Base-by-base conservation (phyloP, 2,888 invertebrate species). In the Stramonita haemastoma region DNA sequence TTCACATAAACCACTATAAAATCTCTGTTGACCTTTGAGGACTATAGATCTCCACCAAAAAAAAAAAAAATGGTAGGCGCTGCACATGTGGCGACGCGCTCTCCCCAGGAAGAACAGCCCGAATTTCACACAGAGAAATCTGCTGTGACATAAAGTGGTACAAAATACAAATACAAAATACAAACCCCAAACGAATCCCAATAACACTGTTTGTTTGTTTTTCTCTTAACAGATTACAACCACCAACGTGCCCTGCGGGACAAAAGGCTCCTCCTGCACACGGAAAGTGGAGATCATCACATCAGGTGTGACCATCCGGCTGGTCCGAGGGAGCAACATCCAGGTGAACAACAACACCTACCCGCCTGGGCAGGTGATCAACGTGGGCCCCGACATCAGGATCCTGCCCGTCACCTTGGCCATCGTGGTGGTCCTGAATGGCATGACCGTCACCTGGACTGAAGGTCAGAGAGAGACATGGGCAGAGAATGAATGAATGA, bases 401-500 rank as follows among this genome's bases (percentile, higher is more conserved):
- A 60, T 90, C 26, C 34, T 26, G 1, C 81, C 88, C 60, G 87
- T 90, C 8, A 90, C 91, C 8, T 56, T 90, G 17, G 89, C 56
- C 79, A 73, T 60, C 1, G 85, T 84, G 5, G 70, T 29, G 29
- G 8, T 29, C 8, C 66, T 89, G 32, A 66, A 83, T 8, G 90
- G 77, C 66, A 84, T 91, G 36, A 66, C 87, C 36, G 34, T 91
- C 57, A 83, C n/a, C 70, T 91, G 91, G 91, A 90, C 84, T 34
- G 83, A 86, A 79, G 87, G 91, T 90, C 57, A 85, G 87, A 46
- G n/a, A 29, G 4, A 46, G 4, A 46, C 46, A 46, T 8, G 8
- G 46, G 46, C 46, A 46, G 46, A 46, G 46, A 46, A 46, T 2
- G 46, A 46, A 46, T 2, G 46, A 46, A 46, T 2, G 46, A 46